A percentile compares a stretch with the other conserved stretches of the same genome.
phyloP scores from a whole-genome alignment of 2,113 vertebrate species.

The Perca schrenkii region DNA sequence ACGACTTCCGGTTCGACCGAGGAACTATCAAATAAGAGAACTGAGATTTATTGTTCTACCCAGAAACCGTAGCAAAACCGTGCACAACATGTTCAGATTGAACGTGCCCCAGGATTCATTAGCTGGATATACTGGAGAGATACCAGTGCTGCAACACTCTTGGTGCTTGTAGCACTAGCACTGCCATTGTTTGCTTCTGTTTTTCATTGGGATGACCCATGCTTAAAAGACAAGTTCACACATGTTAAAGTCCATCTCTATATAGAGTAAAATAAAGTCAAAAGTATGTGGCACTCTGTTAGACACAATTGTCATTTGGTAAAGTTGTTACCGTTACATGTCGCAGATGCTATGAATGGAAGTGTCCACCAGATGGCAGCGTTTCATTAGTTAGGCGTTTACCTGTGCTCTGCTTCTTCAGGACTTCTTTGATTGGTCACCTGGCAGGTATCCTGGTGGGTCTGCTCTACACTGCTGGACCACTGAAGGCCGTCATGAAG shows the following conservation, averaged over 20 bases:
- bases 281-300: neutral
- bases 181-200: neutral
- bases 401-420: constrained; percentile 64
- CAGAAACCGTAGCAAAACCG: too few relatives aligned
- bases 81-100: too few relatives aligned
- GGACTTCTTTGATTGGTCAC: constrained; percentile 94
- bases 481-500: constrained; percentile 89
- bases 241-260: neutral
- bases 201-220: neutral
- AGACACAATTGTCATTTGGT: neutral
- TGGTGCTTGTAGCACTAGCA: neutral
- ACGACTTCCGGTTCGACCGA: too few relatives aligned
- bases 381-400: constrained; percentile 6
- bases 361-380: constrained; percentile 49
- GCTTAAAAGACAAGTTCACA: neutral
- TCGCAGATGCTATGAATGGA: neutral
- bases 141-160: too few relatives aligned
- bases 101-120: neutral
- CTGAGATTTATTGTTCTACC: too few relatives aligned
- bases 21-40: too few relatives aligned
- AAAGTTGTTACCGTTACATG: too few relatives aligned
- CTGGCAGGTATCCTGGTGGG: constrained; percentile 95
- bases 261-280: neutral
- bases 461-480: constrained; percentile 90
- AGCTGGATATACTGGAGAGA: neutral